Percentiles rank a stretch among this genome's conserved stretches.
Conservation (phyloP, 2,113 vertebrate species). For the Octodon degus region DNA sequence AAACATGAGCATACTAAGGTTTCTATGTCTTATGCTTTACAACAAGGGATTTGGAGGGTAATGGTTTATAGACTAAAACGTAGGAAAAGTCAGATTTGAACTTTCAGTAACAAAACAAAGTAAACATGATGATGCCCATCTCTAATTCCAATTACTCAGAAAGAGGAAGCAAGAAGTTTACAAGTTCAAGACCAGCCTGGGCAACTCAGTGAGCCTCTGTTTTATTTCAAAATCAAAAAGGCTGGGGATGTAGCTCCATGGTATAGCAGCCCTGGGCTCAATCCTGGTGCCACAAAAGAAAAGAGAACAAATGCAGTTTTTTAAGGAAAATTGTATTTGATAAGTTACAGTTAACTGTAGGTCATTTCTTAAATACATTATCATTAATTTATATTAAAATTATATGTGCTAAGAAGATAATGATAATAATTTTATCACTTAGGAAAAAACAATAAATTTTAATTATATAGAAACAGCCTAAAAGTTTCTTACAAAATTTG, state of each 20-base stretch:
- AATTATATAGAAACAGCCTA: neutral
- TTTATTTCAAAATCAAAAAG: neutral
- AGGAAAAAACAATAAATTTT: conserved; percentile 1
- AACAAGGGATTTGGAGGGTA: neutral
- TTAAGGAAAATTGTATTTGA: conserved; percentile 33
- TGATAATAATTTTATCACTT: neutral
- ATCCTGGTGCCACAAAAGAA: neutral
- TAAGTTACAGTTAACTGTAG: neutral
- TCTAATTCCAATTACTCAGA: neutral
- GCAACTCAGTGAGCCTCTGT: neutral
- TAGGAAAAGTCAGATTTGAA: neutral
- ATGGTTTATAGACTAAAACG: neutral
- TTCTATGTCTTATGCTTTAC: neutral
- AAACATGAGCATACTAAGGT: neutral
- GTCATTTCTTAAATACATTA: neutral
- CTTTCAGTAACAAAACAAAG: conserved; percentile 40
- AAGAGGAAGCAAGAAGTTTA: neutral
- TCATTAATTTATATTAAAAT: conserved; percentile 17
- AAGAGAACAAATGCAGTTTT: neutral
- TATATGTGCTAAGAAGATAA: neutral
- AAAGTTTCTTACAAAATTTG: neutral
- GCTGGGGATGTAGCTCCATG: neutral
- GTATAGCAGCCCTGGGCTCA: neutral
- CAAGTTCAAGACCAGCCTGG: neutral
- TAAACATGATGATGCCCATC: neutral